Percentiles rank a stretch among this genome's conserved stretches.
Conservation (phyloP, 2,797 vertebrate species). For the Poliocrania exsul region DNA sequence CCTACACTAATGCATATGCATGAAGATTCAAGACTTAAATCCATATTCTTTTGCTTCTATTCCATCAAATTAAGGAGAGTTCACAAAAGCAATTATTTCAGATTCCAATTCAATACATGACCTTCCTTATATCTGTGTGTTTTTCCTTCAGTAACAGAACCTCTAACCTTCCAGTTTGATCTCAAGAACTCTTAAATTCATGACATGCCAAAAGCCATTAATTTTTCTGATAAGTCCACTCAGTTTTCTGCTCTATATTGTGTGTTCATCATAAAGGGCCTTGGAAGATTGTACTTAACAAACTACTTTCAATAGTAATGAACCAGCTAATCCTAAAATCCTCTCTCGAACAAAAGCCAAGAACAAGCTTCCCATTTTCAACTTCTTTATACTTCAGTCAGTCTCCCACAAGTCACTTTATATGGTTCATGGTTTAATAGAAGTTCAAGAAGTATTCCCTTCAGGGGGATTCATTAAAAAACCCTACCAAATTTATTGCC, state of each 20-base stretch:
- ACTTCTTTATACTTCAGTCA: background rate
- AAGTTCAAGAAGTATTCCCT: background rate
- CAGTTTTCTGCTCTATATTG: background rate
- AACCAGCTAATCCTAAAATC: slow-evolving; percentile 41
- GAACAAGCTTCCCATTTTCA: background rate
- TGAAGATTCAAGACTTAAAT: background rate
- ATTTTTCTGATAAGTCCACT: background rate
- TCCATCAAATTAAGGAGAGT: background rate
- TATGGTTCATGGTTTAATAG: background rate
- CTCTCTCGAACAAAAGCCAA: background rate
- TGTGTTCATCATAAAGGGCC: background rate
- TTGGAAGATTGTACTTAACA: background rate
- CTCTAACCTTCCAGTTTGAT: background rate
- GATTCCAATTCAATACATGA: background rate
- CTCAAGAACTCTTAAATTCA: background rate
- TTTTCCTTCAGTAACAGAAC: background rate
- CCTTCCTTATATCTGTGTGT: background rate
- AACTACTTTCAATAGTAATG: background rate
- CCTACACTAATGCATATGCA: background rate
- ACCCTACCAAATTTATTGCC: background rate
- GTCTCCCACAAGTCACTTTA: slow-evolving; percentile 19
- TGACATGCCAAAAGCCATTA: background rate
- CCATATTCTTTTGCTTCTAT: background rate
- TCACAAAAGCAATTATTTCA: background rate
- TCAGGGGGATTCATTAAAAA: background rate